These are phyloP conservation scores for Meghimatium bilineatum DNA, from an alignment of 2,888 invertebrate species.

Conservation along the genomic window DNA sequence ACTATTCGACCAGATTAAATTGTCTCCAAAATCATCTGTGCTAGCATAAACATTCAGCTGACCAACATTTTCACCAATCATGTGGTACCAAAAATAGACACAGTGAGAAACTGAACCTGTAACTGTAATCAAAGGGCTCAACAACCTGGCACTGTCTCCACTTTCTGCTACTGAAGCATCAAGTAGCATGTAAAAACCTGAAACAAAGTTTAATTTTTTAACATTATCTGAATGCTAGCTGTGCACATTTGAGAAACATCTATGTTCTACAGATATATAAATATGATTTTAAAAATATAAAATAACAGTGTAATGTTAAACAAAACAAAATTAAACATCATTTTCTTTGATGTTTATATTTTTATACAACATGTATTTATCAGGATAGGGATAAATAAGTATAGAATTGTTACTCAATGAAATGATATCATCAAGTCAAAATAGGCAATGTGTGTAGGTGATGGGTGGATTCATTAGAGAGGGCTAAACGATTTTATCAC, in stretches of 20 bases:
- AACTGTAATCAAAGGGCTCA: constrained; percentile 55
- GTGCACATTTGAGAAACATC: background rate
- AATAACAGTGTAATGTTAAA: no score
- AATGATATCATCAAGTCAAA: no score
- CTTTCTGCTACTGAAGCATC: constrained; percentile 79
- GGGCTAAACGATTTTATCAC: no score
- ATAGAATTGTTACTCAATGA: no score
- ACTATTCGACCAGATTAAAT: constrained; percentile 38
- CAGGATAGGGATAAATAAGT: no score
- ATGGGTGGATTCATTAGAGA: no score
- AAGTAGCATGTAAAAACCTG: constrained; percentile 70
- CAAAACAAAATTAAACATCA: no score
- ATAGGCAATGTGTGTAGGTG: no score
- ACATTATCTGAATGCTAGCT: background rate
- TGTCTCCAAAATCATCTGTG: constrained; percentile 55
- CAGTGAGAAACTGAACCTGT: constrained; percentile 58
- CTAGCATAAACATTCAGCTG: constrained; percentile 65
- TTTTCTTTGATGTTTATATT: no score
- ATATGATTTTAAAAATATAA: no score
- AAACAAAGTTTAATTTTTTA: background rate
- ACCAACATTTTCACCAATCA: constrained; percentile 67
- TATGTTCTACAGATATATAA: no score
- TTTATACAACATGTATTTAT: no score
- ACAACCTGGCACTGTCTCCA: constrained; percentile 80
- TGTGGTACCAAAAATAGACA: constrained; percentile 75